Evolutionary conservation across 2,888 invertebrate species (phyloP), one percentile per base, ranked within the genome.

Genomic region (Panzeria rudis): DNA sequence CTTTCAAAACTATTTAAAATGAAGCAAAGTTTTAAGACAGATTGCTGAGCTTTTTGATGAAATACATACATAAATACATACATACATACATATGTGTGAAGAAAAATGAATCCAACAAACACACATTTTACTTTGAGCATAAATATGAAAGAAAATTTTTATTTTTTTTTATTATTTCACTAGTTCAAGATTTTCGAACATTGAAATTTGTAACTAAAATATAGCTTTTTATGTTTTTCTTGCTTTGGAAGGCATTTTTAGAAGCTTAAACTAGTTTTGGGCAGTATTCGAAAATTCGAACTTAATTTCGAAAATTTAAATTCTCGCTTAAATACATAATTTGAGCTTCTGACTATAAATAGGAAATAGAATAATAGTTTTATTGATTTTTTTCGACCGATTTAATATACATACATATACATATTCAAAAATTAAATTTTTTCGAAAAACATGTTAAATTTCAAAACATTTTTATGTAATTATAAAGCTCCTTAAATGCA

Each of bases 201-300:
- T 35, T 0, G 9, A 23, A 38, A 52, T 68, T 50, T 41, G 7
- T 7, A 8, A 3, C 4, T 8, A 62, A 41, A 15, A 41, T 56
- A 15, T 15, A 61, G 20, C 35, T 35, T 35, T 6, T 3, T 29
- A 11, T n/a, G 11, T 32, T 32, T 29, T 11, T 6, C 15, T n/a
- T 29, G 5, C 6, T 20, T 50, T 20, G 5, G 1, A 32, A 50
- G 23, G 2, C 4, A n/a, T 13, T 44, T 20, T 17, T 8, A 7
- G 9, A 29, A 17, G 13, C 9, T 9, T 54, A n/a, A 2, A 13
- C 3, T 13, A 3, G 1, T 23, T 52, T 69, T 23, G 9, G 4
- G 9, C 3, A 5, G 52, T 38, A 23, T 69, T 71, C 71, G 71
- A 71, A 71, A 56, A 66, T 50, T 66, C 47, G 66, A 50, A 66